Evolutionary conservation across 2,113 vertebrate genomes (phyloP), one percentile per base, ranked within the genome.

Genomic region (Terrapene triunguis): DNA sequence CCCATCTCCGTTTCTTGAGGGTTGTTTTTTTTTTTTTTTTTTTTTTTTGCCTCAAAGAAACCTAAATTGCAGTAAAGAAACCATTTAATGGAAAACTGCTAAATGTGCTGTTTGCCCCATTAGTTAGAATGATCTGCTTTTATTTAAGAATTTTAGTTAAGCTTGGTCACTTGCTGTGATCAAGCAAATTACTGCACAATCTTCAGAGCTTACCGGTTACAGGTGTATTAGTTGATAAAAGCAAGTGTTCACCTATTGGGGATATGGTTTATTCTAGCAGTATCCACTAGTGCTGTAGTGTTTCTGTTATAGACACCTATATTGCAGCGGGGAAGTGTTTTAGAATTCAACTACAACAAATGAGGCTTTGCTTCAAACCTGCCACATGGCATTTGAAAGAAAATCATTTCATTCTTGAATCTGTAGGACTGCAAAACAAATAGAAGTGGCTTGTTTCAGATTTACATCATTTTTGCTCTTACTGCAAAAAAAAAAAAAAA

Each of bases 21-120:
- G 54, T 24, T 24, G 24, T 55, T 72, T 81, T 93, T 87, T 24
- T 72, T 81, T 93, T 87, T 24, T 69, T 24, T 72, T 81, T 93
- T 87, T 24, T 69, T 62, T 29, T 5, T 93, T 86, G 57, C 89
- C 89, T 95, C 84, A 78, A 2, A 93, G n/a, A 11, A 81, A 82
- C 85, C 93, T 82, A n/a, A 89, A 79, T 92, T 16, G 48, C 35
- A 79, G 87, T 29, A 74, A 91, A 90, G 93, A 89, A 90, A 59
- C 76, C 8, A 8, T 89, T 89, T 0, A 1, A 14, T 6, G 24
- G 80, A 14, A 76, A 78, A 35, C 2, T 35, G 81, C 55, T 79
- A 2, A 78, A 50, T 1, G 1, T 48, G 51, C 78, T 47, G 48
- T 80, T 97, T 90, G 24, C 82, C 69, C 38, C 1, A 0, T 79